A percentile compares a stretch with the other conserved stretches of the same genome.
Evolutionary conservation across 2,113 vertebrate genomes (phyloP).

Genomic region (Meles meles): DNA sequence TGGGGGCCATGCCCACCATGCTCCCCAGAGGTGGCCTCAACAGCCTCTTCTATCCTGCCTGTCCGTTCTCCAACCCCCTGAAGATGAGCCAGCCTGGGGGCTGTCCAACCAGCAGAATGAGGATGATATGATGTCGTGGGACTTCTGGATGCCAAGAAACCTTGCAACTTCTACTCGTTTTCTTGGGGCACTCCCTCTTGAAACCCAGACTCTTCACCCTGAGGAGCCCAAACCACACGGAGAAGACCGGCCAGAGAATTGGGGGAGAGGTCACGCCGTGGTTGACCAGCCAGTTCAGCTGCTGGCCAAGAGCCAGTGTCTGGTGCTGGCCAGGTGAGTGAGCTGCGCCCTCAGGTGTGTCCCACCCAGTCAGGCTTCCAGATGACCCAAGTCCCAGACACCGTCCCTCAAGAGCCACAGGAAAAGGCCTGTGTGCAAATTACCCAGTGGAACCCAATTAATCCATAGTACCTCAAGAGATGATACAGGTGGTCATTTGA

Average conservation of each 20-base stretch:
- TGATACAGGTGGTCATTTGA: neutral
- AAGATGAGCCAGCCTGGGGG: neutral
- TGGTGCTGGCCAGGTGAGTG: no score
- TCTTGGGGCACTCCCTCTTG: neutral
- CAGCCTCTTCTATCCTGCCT: neutral
- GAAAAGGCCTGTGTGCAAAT: neutral
- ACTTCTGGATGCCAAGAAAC: neutral
- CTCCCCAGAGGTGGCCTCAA: neutral
- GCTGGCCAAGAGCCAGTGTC: neutral
- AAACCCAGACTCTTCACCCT: neutral
- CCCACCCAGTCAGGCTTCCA: neutral
- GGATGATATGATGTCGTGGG: neutral
- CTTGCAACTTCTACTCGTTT: neutral
- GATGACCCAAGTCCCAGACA: neutral
- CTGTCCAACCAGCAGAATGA: neutral
- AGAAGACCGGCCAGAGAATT: neutral
- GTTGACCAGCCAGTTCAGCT: neutral
- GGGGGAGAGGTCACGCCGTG: no score
- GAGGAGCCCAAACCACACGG: neutral
- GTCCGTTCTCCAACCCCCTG: neutral
- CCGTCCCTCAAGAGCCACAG: accelerated
- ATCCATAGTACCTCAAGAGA: neutral
- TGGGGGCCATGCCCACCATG: accelerated
- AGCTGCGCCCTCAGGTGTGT: neutral
- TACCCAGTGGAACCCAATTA: neutral